Base-by-base conservation (phyloP, 2,888 invertebrate species). In the Argyra leucocephala region DNA sequence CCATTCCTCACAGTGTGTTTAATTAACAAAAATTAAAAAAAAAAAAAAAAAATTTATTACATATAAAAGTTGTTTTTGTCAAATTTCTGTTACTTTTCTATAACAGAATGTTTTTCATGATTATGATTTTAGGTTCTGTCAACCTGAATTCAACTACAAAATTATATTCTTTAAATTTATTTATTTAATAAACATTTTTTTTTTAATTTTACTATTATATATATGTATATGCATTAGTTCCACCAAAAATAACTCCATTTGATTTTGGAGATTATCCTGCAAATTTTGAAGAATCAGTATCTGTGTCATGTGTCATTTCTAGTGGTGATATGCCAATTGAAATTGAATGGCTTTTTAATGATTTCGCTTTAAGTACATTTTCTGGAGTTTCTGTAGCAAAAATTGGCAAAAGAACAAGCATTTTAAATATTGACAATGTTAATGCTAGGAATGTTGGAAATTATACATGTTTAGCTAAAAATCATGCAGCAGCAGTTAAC, bases 291-390 rank as follows among this genome's bases (percentile, higher is more conserved):
- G 85, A 86, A 73, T 82, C 83, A 65, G 86, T 87, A 48, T 87
- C 88, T 18, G 82, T 88, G 59, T 83, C 86, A 71, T 90, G 90
- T 76, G 84, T 87, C 61, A 83, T 89, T 64, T 84, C 85, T 71
- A 88, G 88, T 73, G 90, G 92, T 66, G 92, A 93, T 80, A 83
- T 87, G 72, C 93, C 93, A 9, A 82, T 89, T 62, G 83, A 84
- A 66, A 85, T 91, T 65, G 80, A 82, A 66, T 91, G 91, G 91
- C 81, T 83, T 68, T 88, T 89, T 73, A 87, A 78, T 71, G 76
- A 74, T 37, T 75, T 74, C 69, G 76, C 78, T 61, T 72, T 80
- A 21, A 78, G 78, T 72, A 81, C 80, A 68, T 83, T 84, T 69
- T 75, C 76, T 57, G 80, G 78, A 64, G 75, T 79, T 65, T 73